Evolutionary conservation across 1,140 invertebrate genomes (phyloP), one percentile per base, ranked within the genome.

Genomic region (Steinernema khuongi): DNA sequence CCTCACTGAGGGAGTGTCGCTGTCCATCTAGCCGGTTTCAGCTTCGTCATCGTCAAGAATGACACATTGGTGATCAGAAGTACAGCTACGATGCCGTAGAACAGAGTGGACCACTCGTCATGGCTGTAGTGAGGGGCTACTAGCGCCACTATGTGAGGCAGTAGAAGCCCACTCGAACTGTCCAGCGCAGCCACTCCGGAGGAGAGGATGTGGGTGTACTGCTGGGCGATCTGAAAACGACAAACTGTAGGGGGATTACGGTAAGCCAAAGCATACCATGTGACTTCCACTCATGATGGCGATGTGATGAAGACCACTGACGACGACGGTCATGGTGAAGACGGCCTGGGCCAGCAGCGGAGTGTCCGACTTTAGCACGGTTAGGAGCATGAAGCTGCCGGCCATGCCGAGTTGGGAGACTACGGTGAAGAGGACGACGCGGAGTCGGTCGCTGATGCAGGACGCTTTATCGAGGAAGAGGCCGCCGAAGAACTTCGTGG

Each of bases 171-270:
- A 22, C 14, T 60, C 11, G 50, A 17, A 22, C 50, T 60, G 50
- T 60, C 50, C 19, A 60, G 26, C 50, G 50, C 50, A 4, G 50
- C 50, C 7, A 60, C 50, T 2, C 50, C 50, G 19, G 50, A 60
- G 50, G 50, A 60, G 50, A 60, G 50, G 50, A 60, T 60, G 50
- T 60, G 50, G 4, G 50, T 60, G 50, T 60, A 60, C 19, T 60
- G 50, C 26, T 60, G 50, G 7, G 50, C 50, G 50, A 60, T n/a
- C 36, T 41, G n/a, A 41, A 41, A n/a, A 41, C 36, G 7, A 41
- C 7, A 7, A n/a, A n/a, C 7, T 41, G 36, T 41, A 41, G 7
- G n/a, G 36, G 36, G 36, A 41, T 7, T 41, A 41, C 36, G n/a
- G 36, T 41, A 41, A 7, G 36, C 36, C 36, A n/a, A n/a, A n/a